Evolutionary conservation across 2,797 vertebrate genomes (phyloP).

Genomic region (Myripristis murdjan): DNA sequence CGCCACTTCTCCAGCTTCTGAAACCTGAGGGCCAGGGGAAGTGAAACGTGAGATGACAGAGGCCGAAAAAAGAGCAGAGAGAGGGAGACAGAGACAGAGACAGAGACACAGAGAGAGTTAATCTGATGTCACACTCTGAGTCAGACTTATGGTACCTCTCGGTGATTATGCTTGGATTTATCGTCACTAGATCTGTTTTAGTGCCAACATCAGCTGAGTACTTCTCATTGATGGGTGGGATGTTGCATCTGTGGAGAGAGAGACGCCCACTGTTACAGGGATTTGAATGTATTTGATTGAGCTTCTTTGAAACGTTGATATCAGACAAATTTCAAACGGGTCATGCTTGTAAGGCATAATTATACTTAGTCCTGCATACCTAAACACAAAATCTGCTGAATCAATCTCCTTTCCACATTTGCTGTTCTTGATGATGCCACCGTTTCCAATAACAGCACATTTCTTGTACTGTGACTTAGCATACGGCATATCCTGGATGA

Average conservation of each 20-base stretch:
- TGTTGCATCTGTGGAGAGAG: constrained; percentile 91
- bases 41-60: constrained; percentile 4
- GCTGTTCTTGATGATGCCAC: constrained; percentile 98
- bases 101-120: not conserved
- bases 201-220: constrained; percentile 94
- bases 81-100: not conserved
- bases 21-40: constrained; percentile 84
- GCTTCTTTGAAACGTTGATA: constrained; percentile 1
- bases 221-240: constrained; percentile 95
- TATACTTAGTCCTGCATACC: constrained; percentile 81
- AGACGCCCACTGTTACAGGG: not conserved
- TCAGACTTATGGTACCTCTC: constrained; percentile 89
- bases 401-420: constrained; percentile 96
- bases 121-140: not conserved
- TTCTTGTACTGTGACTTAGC: constrained; percentile 97
- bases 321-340: not conserved
- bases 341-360: not conserved
- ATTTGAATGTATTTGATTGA: not conserved
- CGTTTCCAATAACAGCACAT: constrained; percentile 97
- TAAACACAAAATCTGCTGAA: constrained; percentile 95
- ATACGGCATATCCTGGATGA: constrained; percentile 95
- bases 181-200: constrained; percentile 97
- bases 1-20: constrained; percentile 98
- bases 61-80: constrained; percentile 1
- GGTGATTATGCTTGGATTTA: constrained; percentile 98